Percentiles rank a stretch among this genome's conserved stretches.
phyloP scores from a whole-genome alignment of 2,797 vertebrate species.

The Malacoctenus gilli region DNA sequence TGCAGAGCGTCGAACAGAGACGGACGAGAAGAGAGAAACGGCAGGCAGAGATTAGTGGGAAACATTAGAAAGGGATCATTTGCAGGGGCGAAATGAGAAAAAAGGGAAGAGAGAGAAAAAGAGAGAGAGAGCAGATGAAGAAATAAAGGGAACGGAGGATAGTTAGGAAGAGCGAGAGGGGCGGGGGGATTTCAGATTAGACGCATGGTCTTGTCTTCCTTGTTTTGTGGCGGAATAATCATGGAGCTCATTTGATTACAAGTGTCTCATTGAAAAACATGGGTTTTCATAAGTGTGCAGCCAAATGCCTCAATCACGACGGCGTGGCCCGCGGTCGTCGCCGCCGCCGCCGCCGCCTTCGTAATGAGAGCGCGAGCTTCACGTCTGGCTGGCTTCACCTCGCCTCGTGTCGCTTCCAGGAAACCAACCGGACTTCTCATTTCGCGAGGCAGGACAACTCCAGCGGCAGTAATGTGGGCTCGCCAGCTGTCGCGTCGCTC shows the following conservation, averaged over 20 bases:
- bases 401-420: background rate
- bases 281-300: slow-evolving; percentile 67
- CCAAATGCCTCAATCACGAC: slow-evolving; percentile 60
- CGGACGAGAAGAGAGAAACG: slow-evolving; percentile 26
- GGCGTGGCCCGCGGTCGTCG: slow-evolving; percentile 30
- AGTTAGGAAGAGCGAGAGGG: slow-evolving; percentile 7
- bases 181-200: slow-evolving; percentile 45
- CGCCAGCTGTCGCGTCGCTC: too few species aligned
- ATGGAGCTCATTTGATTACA: slow-evolving; percentile 72
- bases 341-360: slow-evolving; percentile 22
- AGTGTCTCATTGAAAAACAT: slow-evolving; percentile 79
- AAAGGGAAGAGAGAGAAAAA: slow-evolving; percentile 28
- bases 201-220: slow-evolving; percentile 49
- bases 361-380: slow-evolving; percentile 50
- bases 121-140: background rate
- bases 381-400: slow-evolving; percentile 33
- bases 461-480: too few species aligned
- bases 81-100: slow-evolving; percentile 50
- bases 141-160: slow-evolving; percentile 7
- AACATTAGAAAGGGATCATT: slow-evolving; percentile 44
- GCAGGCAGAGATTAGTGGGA: slow-evolving; percentile 48
- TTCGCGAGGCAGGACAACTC: too few species aligned
- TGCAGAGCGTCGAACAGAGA: slow-evolving; percentile 39
- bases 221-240: slow-evolving; percentile 63
- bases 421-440: too few species aligned